Conservation (phyloP, 2,888 invertebrate genomes). For the Drosophila bunnanda region DNA sequence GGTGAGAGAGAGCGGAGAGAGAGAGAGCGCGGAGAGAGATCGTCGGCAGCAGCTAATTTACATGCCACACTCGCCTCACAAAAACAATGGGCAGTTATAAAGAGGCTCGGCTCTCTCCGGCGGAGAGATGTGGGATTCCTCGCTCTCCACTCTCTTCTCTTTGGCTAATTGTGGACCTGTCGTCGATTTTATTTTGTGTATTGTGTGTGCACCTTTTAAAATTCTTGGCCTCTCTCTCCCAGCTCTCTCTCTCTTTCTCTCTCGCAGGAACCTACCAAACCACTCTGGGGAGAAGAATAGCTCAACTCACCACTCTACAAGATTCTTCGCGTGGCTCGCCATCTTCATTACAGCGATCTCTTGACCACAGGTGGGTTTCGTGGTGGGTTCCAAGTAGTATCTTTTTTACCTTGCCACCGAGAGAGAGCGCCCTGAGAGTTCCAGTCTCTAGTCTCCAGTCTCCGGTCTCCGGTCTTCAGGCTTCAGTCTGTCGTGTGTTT, state of each 20-base stretch:
- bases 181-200: conserved; percentile 74
- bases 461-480: conserved; percentile 38
- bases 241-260: conserved; percentile 13
- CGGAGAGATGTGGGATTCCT: conserved; percentile 10
- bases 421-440: conserved; percentile 36
- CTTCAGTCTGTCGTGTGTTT: conserved; percentile 83
- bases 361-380: conserved; percentile 67
- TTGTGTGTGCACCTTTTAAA: conserved; percentile 68
- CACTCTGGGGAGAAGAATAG: conserved; percentile 52
- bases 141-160: conserved; percentile 33
- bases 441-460: conserved; percentile 41
- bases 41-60: conserved; percentile 65
- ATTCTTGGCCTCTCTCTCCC: conserved; percentile 69
- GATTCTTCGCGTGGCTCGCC: conserved; percentile 39
- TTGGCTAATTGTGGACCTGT: conserved; percentile 83
- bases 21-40: conserved; percentile 5
- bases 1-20: conserved; percentile 45
- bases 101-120: conserved; percentile 5
- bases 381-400: conserved; percentile 21
- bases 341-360: conserved; percentile 51
- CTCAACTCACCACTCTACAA: conserved; percentile 14
- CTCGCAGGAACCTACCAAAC: conserved; percentile 68
- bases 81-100: conserved; percentile 50
- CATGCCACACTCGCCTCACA: conserved; percentile 55
- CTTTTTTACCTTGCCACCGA: conserved; percentile 4